Evolutionary conservation across 2,888 invertebrate genomes (phyloP).

Genomic region (Plemyria rubiginata): DNA sequence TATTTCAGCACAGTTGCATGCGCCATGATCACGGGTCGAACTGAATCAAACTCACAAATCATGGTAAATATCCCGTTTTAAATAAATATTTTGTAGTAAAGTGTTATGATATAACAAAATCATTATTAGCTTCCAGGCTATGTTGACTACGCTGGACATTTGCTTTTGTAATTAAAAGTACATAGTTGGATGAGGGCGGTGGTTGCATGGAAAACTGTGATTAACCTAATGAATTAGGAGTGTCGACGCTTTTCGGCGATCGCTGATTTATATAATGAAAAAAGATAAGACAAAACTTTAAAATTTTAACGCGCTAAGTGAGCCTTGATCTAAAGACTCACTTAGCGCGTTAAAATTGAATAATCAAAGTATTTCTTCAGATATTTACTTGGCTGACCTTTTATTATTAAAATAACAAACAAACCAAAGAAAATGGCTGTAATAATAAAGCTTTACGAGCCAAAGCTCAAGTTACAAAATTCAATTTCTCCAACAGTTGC

Average conservation of each 20-base stretch:
- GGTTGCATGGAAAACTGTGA: constrained; percentile 30
- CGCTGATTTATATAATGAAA: background rate
- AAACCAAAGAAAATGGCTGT: constrained; percentile 58
- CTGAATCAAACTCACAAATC: no score
- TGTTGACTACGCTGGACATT: constrained; percentile 47
- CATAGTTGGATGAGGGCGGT: constrained; percentile 47
- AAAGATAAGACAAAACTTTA: no score
- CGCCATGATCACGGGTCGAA: no score
- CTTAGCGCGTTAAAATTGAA: background rate
- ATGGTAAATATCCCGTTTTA: no score
- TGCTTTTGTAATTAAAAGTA: constrained; percentile 73
- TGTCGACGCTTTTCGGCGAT: constrained; percentile 20
- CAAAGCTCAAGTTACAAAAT: constrained; percentile 65
- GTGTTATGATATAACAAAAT: background rate
- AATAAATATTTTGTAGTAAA: background rate
- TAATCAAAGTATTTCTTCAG: constrained; percentile 7
- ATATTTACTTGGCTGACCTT: constrained; percentile 38
- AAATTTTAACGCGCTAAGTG: no score
- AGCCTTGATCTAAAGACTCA: no score
- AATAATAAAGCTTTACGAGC: constrained; percentile 56
- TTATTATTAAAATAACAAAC: constrained; percentile 47
- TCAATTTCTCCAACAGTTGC: constrained; percentile 65
- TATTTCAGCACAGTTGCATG: no score
- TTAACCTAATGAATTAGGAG: constrained; percentile 34
- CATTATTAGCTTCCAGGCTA: constrained; percentile 7